Base-by-base conservation (phyloP, 2,888 invertebrate species). In the Oithona nana region DNA sequence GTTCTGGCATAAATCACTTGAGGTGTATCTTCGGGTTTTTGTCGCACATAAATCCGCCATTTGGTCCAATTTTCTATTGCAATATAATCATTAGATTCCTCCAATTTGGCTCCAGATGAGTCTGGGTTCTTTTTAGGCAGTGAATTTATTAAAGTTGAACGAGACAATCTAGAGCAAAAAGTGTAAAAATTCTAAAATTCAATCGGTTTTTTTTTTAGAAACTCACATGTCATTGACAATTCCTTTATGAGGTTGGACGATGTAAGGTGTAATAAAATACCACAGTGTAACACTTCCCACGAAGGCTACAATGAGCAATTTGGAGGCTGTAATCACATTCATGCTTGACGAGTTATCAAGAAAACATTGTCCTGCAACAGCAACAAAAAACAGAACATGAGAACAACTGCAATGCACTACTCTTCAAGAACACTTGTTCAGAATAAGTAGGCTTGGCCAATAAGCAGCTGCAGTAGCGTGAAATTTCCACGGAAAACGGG, bases 51-150 rank as follows among this genome's bases (percentile, higher is more conserved):
- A 16, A 59, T 22, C 28, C 59, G 49, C 59, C 59, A 59, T 49
- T 59, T 59, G 49, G 59, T 59, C 59, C 59, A 59, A 50, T 59
- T 59, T 28, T 59, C 59, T 50, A 59, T 29, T 11, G 20, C 24
- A 28, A 28, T 57, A 1, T 28, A 13, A 28, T 28, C 24, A 11
- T 57, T 28, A 57, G 30, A 28, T 24, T 8, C 20, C n/a, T n/a
- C n/a, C n/a, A n/a, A n/a, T n/a, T n/a, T n/a, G n/a, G n/a, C n/a
- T n/a, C n/a, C n/a, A n/a, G n/a, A n/a, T n/a, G n/a, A n/a, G n/a
- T n/a, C n/a, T n/a, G n/a, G n/a, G n/a, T n/a, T n/a, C n/a, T n/a
- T n/a, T n/a, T n/a, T n/a, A n/a, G n/a, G n/a, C n/a, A n/a, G n/a
- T n/a, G n/a, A 56, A 28, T 8, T 26, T 26, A n/a, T 24, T 24